phyloP scores from a whole-genome alignment of 2,888 invertebrate genomes.

The Tyria jacobaeae region DNA sequence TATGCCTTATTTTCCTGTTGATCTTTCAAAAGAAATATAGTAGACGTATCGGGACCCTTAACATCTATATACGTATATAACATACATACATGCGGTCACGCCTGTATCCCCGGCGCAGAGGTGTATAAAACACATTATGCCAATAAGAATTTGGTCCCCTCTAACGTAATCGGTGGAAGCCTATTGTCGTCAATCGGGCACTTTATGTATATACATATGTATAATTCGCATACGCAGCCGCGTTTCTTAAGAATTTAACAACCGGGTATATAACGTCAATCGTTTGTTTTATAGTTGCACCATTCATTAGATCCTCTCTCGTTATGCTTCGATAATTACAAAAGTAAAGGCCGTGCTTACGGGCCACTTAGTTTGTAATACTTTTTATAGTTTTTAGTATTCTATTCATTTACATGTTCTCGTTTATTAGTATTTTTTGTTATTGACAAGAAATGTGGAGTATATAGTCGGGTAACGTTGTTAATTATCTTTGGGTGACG shows the following conservation, averaged over 20 bases:
- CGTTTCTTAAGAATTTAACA: conserved; percentile 12
- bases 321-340: conserved; percentile 44
- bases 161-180: too few species aligned
- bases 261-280: conserved; percentile 25
- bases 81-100: too few species aligned
- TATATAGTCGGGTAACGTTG: conserved; percentile 19
- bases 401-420: conserved; percentile 13
- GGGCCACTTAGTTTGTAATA: conserved; percentile 16
- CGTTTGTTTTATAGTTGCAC: conserved; percentile 32
- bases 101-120: too few species aligned
- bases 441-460: conserved; percentile 1
- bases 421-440: conserved; percentile 1
- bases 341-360: conserved; percentile 27
- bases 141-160: too few species aligned
- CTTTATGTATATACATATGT: too few species aligned
- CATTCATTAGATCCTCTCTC: conserved; percentile 44
- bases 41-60: neutral
- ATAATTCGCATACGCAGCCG: conserved; percentile 12
- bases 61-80: neutral
- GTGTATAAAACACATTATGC: too few species aligned
- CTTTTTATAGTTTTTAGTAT: conserved; percentile 19
- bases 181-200: too few species aligned
- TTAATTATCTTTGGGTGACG: conserved; percentile 44
- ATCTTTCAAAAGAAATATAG: neutral
- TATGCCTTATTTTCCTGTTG: neutral